phyloP scores from a whole-genome alignment of 30 jellyfish, hydroid and myxozoan genomes.

The Chironex yamaguchii region DNA sequence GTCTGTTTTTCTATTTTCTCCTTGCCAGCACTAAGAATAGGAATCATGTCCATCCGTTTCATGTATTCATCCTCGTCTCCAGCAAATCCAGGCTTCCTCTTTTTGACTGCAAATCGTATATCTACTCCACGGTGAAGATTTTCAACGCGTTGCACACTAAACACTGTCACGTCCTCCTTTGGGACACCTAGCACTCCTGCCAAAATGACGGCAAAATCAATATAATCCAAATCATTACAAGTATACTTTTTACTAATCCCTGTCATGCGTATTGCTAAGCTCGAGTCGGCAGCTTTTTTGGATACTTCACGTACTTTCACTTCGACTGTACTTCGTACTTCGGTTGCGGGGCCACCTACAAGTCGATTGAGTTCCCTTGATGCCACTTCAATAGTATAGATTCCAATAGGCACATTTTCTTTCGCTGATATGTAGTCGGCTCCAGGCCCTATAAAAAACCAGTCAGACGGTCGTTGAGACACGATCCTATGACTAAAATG shows the following conservation, averaged over 20 bases:
- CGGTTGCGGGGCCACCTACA: slow-evolving; percentile 68
- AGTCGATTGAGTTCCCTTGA: slow-evolving; percentile 80
- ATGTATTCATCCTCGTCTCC: slow-evolving; percentile 84
- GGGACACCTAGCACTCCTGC: slow-evolving; percentile 88
- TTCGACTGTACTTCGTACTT: slow-evolving; percentile 73
- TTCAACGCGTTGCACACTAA: slow-evolving; percentile 87
- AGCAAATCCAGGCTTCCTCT: slow-evolving; percentile 78
- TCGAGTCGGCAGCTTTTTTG: slow-evolving; percentile 84
- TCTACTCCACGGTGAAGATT: slow-evolving; percentile 94
- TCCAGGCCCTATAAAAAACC: slow-evolving; percentile 65
- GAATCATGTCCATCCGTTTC: slow-evolving; percentile 71
- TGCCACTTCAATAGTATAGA: slow-evolving; percentile 68
- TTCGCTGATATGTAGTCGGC: slow-evolving; percentile 81
- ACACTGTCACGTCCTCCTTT: slow-evolving; percentile 69
- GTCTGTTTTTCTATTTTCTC: slow-evolving; percentile 79
- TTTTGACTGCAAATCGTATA: slow-evolving; percentile 87
- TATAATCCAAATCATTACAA: slow-evolving; percentile 81
- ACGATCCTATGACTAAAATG: slow-evolving; percentile 70
- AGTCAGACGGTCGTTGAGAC: slow-evolving; percentile 67
- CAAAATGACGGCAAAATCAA: slow-evolving; percentile 81
- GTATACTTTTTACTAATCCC: slow-evolving; percentile 82
- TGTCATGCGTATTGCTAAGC: slow-evolving; percentile 90
- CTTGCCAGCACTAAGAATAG: slow-evolving; percentile 71
- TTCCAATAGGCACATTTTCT: slow-evolving; percentile 73
- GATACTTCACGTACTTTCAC: slow-evolving; percentile 83